Base-by-base conservation (phyloP, 2,797 vertebrate species). In the Neosilurus hyrtlii region DNA sequence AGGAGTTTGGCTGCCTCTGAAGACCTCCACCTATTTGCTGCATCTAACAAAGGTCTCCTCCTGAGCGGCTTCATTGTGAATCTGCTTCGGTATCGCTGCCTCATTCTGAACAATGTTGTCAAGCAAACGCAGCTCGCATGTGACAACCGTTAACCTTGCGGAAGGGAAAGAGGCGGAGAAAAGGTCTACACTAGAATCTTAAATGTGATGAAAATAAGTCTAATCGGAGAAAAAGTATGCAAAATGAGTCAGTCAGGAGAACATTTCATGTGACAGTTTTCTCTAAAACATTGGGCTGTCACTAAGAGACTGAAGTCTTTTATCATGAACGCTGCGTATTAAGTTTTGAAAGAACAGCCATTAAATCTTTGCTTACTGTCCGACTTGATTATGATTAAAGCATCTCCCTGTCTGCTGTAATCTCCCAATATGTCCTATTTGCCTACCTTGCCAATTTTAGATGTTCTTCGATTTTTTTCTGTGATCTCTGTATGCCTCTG, bases 1-100 rank as follows among this genome's bases (percentile, higher is more conserved):
- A 82, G 85, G 82, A 83, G 85, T 82, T 30, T 67, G 67, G 22
- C 62, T 49, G 73, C 71, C 83, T 83, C 82, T 30, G 82, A 80
- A 87, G 83, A 79, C 85, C 83, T 65, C 84, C 37, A 76, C 81
- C 87, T 76, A 85, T 82, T 89, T 76, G 52, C 84, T 43, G 12
- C 59, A 62, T 26, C 65, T 79, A 78, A 75, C 80, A 90, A 88
- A 90, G 88, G 86, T 87, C 89, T 90, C 78, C 62, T 89, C 85
- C 89, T 67, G 10, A 51, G 81, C 82, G 83, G 81, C 49, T 78
- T 63, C 74, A 86, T 79, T 83, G 83, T 59, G 63, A 87, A 82
- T 84, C 70, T 65, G 83, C 66, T 82, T 80, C 85, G 49, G 71
- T 79, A 80, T 83, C 51, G 52, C 77, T 26, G 82, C 37, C 24